Evolutionary conservation across 2,113 vertebrate species (phyloP).

Genomic region (Colistium nudipinnis): DNA sequence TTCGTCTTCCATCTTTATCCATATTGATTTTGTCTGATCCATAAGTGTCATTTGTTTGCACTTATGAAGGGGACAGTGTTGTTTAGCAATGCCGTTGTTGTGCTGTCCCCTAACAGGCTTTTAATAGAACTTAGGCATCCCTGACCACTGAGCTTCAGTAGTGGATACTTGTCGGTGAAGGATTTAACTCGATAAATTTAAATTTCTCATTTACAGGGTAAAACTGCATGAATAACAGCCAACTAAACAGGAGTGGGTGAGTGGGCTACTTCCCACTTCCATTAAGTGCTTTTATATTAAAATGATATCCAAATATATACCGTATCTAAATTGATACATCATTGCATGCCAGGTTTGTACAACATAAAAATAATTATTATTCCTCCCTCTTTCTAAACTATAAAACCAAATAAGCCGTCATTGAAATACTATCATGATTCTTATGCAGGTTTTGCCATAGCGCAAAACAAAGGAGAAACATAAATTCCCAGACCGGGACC

Average conservation of each 20-base stretch:
- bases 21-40: not conserved
- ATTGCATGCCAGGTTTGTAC: not conserved
- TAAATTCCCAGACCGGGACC: conserved; percentile 24
- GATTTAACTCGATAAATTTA: not conserved
- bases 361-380: not conserved
- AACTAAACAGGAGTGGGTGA: not conserved
- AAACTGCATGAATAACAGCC: not conserved
- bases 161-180: not conserved
- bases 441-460: not conserved
- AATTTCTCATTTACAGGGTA: not conserved
- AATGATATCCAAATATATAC: too few species aligned
- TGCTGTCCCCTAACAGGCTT: not conserved
- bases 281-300: not conserved
- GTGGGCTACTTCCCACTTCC: not conserved
- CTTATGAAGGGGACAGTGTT: not conserved
- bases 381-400: not conserved
- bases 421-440: not conserved
- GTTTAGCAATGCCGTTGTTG: not conserved
- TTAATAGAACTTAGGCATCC: not conserved
- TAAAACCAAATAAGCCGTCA: too few species aligned
- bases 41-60: not conserved
- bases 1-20: not conserved
- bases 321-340: too few species aligned
- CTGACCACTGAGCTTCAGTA: not conserved
- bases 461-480: conserved; percentile 21